Base-by-base conservation (phyloP, 2,797 vertebrate genomes). In the Cichlasoma orientale region DNA sequence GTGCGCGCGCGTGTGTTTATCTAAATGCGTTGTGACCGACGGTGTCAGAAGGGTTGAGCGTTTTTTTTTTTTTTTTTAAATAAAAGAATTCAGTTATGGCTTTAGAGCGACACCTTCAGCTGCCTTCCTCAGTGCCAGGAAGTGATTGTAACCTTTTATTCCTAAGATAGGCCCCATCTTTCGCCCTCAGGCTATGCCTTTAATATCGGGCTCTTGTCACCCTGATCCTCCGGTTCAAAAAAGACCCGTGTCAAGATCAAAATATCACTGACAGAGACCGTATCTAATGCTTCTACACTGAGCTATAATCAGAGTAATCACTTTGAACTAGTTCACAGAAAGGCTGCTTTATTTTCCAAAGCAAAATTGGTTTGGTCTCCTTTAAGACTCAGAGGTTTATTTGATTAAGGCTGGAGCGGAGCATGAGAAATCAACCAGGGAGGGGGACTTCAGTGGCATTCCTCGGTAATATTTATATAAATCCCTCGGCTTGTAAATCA, bases 301-400 rank as follows among this genome's bases (percentile, higher is more conserved):
- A 82, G 83, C 88, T 85, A 61, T 89, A 91, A 93, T 92, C 92
- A 86, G 79, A 87, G 85, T 85, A 85, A 92, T 94, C 92, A 80
- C 91, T 94, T 92, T 91, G 87, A 92, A 94, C 89, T 85, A 77
- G 84, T 88, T 90, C 84, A 86, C 87, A 88, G 82, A 92, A 89
- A 87, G 83, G 61, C 81, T 68, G 70, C 89, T 92, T 91, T 92
- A 91, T 93, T 90, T 91, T 90, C 84, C 79, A 71, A 77, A 73
- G 86, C 84, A 77, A 83, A 90, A 91, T 82, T 82, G 92, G 85
- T 89, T 88, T 75, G 88, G 84, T 90, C 88, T 84, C 85, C 84
- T 90, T 90, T 90, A 89, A 90, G 86, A 87, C 81, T 82, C 70
- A 18, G 77, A 90, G 88, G 90, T 93, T 93, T 91, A 93, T 94